Base-by-base conservation (phyloP, 53 echinoderm and acorn worm genomes). In the Glandiceps talaboti region DNA sequence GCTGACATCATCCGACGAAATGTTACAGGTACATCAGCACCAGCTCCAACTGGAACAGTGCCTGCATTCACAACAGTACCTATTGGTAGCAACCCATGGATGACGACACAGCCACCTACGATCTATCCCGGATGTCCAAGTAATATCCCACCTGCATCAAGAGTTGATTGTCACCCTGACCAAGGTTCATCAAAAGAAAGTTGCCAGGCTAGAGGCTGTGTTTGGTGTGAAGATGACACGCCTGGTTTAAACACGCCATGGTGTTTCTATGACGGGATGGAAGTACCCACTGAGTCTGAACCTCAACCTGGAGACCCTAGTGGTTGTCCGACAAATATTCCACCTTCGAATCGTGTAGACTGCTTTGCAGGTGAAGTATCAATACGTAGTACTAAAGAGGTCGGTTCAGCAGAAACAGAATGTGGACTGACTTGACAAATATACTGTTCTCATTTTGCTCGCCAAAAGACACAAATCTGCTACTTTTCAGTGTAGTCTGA, bases 211-310 rank as follows among this genome's bases (percentile, higher is more conserved):
- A 81, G 78, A 33, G 90, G 87, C 26, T 90, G 90, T 30, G 76
- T 81, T 1, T 90, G 86, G 86, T 90, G 87, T 75, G 73, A 86
- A 0, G 74, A 77, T 1, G 28, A 86, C 25, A 83, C 80, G n/a
- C 33, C 64, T 6, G 32, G 29, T 25, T 20, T 45, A 45, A 45
- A 45, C 20, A 20, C 73, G 14, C 84, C 90, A 0, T 90, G 86
- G 84, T 90, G 90, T n/a, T 90, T 90, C 82, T 81, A 90, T 73
- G 90, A 90, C 31, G 82, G 86, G 25, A 82, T n/a, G n/a, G 6
- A 6, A 12, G 64, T 20, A 12, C 64, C 64, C 6, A 45, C 64
- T 12, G 64, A 45, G 6, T 45, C 64, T 45, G 64, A 45, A 6
- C 64, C 64, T 45, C 6, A 79, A 29, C 14, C 76, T 31, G 26